phyloP scores from a whole-genome alignment of 2,888 invertebrate genomes.

The Aquatica leii region DNA sequence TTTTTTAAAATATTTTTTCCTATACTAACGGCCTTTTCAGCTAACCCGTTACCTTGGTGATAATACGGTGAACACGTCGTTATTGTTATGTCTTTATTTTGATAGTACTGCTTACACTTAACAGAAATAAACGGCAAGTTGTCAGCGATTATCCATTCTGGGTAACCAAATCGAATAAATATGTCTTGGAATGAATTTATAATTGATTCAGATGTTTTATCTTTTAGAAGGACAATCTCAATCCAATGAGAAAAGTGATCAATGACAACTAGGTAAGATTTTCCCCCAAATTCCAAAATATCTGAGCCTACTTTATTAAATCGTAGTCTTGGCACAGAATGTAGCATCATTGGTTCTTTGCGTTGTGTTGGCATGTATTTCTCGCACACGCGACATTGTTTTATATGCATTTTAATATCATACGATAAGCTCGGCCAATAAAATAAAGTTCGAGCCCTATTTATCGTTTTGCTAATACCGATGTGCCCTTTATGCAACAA shows the following conservation, averaged over 20 bases:
- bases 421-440: too few species aligned
- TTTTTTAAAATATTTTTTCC: background rate
- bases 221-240: conserved; percentile 7
- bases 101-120: background rate
- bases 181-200: background rate
- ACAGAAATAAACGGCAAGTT: background rate
- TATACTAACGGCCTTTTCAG: background rate
- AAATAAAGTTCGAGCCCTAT: too few species aligned
- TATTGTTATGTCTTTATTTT: background rate
- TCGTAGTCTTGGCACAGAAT: too few species aligned
- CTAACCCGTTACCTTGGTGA: background rate
- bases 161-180: background rate
- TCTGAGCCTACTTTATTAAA: background rate
- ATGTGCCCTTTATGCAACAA: too few species aligned
- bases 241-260: too few species aligned
- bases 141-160: background rate
- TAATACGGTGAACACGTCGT: background rate
- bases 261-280: too few species aligned
- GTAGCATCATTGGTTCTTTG: too few species aligned
- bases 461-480: too few species aligned
- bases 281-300: background rate
- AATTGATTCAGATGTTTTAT: background rate
- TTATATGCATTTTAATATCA: too few species aligned
- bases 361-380: too few species aligned
- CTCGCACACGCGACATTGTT: too few species aligned